These are phyloP conservation scores for Pardalotus punctatus DNA, from an alignment of 2,113 vertebrate genomes.

Conservation along the genomic window DNA sequence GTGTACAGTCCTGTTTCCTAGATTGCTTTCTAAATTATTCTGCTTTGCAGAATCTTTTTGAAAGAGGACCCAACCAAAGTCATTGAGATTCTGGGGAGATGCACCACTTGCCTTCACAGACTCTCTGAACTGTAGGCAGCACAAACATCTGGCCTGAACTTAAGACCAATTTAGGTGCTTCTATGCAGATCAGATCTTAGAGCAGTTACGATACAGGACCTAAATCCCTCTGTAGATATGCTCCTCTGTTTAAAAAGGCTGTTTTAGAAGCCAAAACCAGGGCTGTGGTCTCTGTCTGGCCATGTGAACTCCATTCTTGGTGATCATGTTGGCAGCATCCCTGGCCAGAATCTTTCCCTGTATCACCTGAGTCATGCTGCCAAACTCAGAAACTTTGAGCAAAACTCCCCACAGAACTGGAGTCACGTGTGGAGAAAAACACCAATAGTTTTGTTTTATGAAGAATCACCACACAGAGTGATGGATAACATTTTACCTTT, in stretches of 20 bases:
- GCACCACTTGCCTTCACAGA: not conserved
- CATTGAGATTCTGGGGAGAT: not conserved
- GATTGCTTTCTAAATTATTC: not conserved
- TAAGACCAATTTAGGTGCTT: not conserved
- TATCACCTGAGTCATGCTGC: not conserved
- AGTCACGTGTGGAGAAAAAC: not conserved
- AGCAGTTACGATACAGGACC: not conserved
- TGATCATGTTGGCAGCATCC: not conserved
- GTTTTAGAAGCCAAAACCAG: not conserved
- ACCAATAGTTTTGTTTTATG: not conserved
- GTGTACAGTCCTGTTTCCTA: not conserved
- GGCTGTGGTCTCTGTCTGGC: rapidly evolving
- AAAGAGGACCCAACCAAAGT: not conserved
- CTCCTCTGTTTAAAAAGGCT: not conserved
- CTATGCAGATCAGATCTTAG: not conserved
- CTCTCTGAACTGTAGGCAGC: not conserved
- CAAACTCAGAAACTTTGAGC: not conserved
- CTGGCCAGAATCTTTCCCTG: not conserved
- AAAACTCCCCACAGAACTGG: not conserved
- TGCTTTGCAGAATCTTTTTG: not conserved
- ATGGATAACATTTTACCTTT: slow-evolving; percentile 48
- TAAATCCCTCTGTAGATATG: not conserved
- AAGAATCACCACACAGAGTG: not conserved
- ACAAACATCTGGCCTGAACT: not conserved
- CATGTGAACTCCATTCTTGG: not conserved